Evolutionary conservation across 2,113 vertebrate genomes (phyloP).

Genomic region (Gnathonemus longibarbis): DNA sequence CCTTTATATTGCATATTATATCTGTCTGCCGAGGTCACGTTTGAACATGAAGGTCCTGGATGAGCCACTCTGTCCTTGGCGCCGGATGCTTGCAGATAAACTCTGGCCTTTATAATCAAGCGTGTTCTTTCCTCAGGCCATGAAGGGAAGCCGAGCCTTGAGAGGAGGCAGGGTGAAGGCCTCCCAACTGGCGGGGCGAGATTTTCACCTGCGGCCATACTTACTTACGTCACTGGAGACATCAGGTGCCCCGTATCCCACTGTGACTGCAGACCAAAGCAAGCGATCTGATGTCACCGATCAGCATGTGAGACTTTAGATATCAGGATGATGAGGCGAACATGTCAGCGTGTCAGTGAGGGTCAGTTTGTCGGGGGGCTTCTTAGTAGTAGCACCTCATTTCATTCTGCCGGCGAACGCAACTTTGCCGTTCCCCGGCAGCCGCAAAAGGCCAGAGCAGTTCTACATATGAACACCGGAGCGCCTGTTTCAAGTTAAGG

Average conservation of each 20-base stretch:
- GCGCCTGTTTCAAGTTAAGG: background rate
- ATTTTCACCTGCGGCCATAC: background rate
- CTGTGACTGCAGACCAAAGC: background rate
- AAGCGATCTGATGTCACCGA: background rate
- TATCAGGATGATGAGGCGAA: background rate
- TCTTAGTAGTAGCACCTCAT: background rate
- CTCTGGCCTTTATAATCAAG: background rate
- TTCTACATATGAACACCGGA: background rate
- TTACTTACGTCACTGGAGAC: conserved; percentile 2
- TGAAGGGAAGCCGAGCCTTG: background rate
- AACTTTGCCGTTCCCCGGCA: background rate
- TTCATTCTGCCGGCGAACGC: background rate
- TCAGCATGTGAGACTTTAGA: background rate
- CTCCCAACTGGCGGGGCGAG: background rate
- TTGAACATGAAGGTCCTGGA: background rate
- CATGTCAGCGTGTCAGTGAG: background rate
- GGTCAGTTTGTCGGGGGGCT: background rate
- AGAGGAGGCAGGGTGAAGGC: background rate
- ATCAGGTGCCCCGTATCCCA: background rate
- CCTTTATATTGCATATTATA: background rate
- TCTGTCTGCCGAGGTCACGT: background rate
- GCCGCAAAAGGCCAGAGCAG: background rate
- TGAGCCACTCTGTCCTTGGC: background rate
- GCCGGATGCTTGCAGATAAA: background rate
- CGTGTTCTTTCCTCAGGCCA: background rate